Conservation (phyloP, 37 sponge, comb jelly and placozoan species). For the Theonella swinhoei region DNA sequence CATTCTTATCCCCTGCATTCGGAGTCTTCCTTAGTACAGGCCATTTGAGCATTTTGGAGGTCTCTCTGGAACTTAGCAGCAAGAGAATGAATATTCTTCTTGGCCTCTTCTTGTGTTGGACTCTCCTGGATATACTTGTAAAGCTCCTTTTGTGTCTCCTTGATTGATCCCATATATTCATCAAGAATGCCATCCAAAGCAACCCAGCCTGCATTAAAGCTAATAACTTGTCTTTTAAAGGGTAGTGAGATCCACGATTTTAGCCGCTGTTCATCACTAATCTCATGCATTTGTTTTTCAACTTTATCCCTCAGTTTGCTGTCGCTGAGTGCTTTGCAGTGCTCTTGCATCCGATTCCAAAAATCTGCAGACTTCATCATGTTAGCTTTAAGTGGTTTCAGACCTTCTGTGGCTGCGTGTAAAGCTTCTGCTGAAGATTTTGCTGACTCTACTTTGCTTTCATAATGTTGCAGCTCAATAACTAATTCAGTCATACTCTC, state of each 20-base stretch:
- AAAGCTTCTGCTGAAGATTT: conserved; percentile 44
- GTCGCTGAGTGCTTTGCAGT: conserved; percentile 41
- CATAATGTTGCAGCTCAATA: conserved; percentile 11
- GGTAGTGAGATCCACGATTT: conserved; percentile 33
- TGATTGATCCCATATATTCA: conserved; percentile 48
- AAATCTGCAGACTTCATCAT: conserved; percentile 67
- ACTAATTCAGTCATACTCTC: conserved; percentile 24
- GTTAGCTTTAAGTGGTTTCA: conserved; percentile 50
- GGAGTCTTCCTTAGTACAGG: no score
- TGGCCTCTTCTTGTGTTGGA: no score
- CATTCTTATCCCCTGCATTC: no score
- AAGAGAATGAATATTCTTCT: no score
- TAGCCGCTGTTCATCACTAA: conserved; percentile 43
- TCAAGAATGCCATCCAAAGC: conserved; percentile 57
- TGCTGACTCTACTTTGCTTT: conserved; percentile 13
- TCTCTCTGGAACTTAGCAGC: no score
- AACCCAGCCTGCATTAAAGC: conserved; percentile 64
- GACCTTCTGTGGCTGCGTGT: conserved; percentile 43
- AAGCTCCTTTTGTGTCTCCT: no score
- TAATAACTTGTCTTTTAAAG: conserved; percentile 52
- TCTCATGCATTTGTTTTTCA: conserved; percentile 33
- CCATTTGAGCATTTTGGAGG: no score
- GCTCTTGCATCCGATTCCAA: conserved; percentile 57
- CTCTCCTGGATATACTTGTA: no score
- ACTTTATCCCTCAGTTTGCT: conserved; percentile 20